A percentile compares a stretch with the other conserved stretches of the same genome.
These are phyloP conservation scores for Megalopta genalis DNA, from an alignment of 1,140 invertebrate species.

Conservation along the genomic window DNA sequence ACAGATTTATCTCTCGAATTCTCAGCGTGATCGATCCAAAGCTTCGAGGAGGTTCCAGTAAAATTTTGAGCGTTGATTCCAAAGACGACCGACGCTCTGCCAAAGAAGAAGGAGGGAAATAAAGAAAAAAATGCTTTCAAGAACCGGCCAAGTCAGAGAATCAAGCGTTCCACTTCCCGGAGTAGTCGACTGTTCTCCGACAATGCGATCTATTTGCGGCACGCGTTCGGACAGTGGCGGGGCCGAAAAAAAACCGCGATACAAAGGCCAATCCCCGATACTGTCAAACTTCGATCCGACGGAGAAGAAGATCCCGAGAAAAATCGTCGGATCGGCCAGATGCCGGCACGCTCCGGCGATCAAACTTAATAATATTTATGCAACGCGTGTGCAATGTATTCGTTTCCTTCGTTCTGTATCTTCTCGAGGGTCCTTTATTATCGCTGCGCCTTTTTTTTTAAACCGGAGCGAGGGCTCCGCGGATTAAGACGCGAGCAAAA, in stretches of 20 bases:
- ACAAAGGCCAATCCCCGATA: slow-evolving; percentile 51
- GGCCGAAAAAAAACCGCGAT: slow-evolving; percentile 25
- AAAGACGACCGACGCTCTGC: neutral
- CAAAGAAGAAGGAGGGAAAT: neutral
- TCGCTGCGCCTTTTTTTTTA: slow-evolving; percentile 21
- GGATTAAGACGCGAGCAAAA: slow-evolving; percentile 47
- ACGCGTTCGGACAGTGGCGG: slow-evolving; percentile 27
- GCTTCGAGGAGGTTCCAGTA: no score
- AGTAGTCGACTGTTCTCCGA: slow-evolving; percentile 2
- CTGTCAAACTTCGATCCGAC: slow-evolving; percentile 60
- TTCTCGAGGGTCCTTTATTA: slow-evolving; percentile 47
- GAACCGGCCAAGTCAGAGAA: slow-evolving; percentile 28
- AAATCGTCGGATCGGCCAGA: slow-evolving; percentile 54
- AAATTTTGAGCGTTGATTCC: neutral
- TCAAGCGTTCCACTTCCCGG: slow-evolving; percentile 18
- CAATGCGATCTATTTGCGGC: slow-evolving; percentile 44
- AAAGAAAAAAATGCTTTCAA: neutral
- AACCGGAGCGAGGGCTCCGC: slow-evolving; percentile 29
- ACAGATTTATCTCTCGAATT: no score
- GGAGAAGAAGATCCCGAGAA: slow-evolving; percentile 34
- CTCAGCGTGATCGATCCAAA: no score
- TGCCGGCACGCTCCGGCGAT: slow-evolving; percentile 54
- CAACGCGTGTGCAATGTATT: slow-evolving; percentile 50
- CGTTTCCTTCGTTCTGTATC: slow-evolving; percentile 27
- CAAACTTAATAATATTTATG: slow-evolving; percentile 67